Percentiles rank a stretch among this genome's conserved stretches.
phyloP scores from a whole-genome alignment of 2,113 vertebrate species.

The Zosterops lateralis region DNA sequence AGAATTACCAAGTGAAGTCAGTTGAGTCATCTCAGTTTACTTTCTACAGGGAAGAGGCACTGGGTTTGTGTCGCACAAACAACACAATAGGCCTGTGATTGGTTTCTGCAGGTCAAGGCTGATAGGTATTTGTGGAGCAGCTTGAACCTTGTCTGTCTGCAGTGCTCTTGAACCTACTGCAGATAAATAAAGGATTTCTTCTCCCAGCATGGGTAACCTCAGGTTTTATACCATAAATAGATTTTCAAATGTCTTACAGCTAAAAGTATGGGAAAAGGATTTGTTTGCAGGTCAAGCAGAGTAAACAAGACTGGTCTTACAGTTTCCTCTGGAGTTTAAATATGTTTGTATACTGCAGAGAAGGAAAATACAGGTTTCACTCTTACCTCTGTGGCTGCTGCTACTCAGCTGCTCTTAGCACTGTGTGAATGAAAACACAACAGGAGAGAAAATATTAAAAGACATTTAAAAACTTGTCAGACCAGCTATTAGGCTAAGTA shows the following conservation, averaged over 20 bases:
- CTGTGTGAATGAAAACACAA: not conserved
- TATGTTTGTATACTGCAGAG: not conserved
- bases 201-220: not conserved
- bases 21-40: not conserved
- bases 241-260: not conserved
- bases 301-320: not conserved
- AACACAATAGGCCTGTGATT: not conserved
- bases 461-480: constrained; percentile 29
- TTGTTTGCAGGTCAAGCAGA: not conserved
- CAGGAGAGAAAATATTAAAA: constrained; percentile 15
- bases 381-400: not conserved
- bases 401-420: not conserved
- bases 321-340: not conserved
- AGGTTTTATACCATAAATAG: not conserved
- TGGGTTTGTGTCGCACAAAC: not conserved
- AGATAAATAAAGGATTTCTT: constrained; percentile 5
- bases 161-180: not conserved
- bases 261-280: not conserved
- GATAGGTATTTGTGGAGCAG: not conserved
- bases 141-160: not conserved
- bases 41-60: not conserved
- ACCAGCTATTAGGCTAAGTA: constrained; percentile 8
- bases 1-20: not conserved
- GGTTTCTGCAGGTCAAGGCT: constrained; percentile 4
- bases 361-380: not conserved